Evolutionary conservation across 2,888 invertebrate species (phyloP), one percentile per base, ranked within the genome.

Genomic region (Dysmachus trigonus): DNA sequence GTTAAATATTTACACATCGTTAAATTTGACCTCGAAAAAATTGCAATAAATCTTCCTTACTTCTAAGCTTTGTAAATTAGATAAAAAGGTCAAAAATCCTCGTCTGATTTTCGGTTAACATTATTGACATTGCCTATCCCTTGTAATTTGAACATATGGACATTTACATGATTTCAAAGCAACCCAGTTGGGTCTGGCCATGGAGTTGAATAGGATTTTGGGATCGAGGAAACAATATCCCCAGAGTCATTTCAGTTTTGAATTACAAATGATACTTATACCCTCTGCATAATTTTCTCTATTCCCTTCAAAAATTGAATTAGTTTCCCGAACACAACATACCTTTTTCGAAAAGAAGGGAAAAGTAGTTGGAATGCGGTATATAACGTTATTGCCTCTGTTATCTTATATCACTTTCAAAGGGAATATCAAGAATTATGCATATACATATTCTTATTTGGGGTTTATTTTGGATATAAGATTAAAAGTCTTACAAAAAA

Each of bases 101-200:
- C 6, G 15, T 10, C 27, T 8, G 35, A 38, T 13, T 71, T 27
- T 83, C 27, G 53, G 15, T 22, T 31, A 15, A 27, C 27, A 31
- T 71, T 83, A 72, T 83, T 83, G 35, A 72, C 38, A 71, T 15
- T 38, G 15, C 33, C 22, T 27, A 33, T 27, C 83, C 41, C 38
- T 62, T 71, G 71, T 71, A 83, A 83, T 83, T 83, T 71, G 72
- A 71, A 83, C 30, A 83, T 38, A 83, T 71, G 62, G 15, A 30
- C 30, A 83, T 83, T 83, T 83, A 72, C 83, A 71, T 83, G 83
- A 83, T 72, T 83, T 83, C 38, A 15, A 22, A 71, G 53, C 53
- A 53, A 18, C 53, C 53, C 22, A 5, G 18, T 13, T 35, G 22
- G 10, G 30, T 13, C 31, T 27, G 71, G 22, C n/a, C 18, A 62